Conservation (phyloP, 2,888 invertebrate genomes). For the Apamea epomidion region DNA sequence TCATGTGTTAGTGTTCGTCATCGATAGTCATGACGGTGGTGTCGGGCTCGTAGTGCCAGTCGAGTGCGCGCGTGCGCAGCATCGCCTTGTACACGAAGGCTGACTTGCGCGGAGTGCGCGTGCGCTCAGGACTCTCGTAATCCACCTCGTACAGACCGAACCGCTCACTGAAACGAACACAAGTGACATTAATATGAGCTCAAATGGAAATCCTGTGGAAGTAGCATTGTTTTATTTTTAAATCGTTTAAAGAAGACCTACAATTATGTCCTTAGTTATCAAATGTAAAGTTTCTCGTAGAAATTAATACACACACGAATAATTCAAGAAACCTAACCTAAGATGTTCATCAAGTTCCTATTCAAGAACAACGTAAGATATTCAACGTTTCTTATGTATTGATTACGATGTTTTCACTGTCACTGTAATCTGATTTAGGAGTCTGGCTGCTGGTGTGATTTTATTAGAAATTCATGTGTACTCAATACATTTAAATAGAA, state of each 20-base stretch:
- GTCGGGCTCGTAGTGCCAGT: too few relatives aligned
- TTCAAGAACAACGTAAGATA: not conserved
- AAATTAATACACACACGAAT: too few relatives aligned
- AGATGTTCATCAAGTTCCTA: not conserved
- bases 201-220: not conserved
- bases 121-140: constrained; percentile 60
- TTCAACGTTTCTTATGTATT: not conserved
- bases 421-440: not conserved
- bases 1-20: constrained; percentile 62
- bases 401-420: not conserved
- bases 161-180: not conserved
- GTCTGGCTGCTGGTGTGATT: not conserved
- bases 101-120: constrained; percentile 58
- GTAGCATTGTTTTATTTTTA: not conserved
- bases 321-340: too few relatives aligned
- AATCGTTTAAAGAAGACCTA: not conserved
- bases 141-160: too few relatives aligned
- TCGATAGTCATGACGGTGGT: too few relatives aligned
- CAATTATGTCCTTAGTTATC: not conserved
- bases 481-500: not conserved
- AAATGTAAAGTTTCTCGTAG: too few relatives aligned
- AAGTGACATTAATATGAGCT: not conserved
- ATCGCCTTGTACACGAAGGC: too few relatives aligned
- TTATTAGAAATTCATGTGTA: not conserved
- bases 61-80: too few relatives aligned